Evolutionary conservation across 92 coral and sea anemone species (phyloP).

Genomic region (Paragorgia papillata): DNA sequence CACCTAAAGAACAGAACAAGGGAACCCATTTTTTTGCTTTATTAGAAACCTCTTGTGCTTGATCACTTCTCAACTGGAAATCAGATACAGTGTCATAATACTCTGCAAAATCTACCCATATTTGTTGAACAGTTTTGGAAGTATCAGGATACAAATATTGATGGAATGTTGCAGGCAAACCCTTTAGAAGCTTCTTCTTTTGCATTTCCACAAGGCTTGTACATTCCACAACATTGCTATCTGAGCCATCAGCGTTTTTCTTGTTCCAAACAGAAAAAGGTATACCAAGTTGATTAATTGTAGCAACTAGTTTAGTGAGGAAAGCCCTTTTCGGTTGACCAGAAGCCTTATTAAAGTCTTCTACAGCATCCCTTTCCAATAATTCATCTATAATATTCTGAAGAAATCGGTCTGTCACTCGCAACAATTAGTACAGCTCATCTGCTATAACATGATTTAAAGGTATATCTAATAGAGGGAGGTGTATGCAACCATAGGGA

Average conservation of each 20-base stretch:
- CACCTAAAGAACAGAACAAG: neutral
- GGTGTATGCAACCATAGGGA: constrained; percentile 46
- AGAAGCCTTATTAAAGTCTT: constrained; percentile 31
- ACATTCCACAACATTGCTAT: constrained; percentile 3
- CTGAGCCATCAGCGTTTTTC: no score
- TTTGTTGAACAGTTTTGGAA: neutral
- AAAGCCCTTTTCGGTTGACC: constrained; percentile 22
- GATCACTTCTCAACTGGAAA: neutral
- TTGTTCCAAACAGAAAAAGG: constrained; percentile 37
- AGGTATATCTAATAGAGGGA: constrained; percentile 57
- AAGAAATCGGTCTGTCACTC: constrained; percentile 64
- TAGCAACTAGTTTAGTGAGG: constrained; percentile 31
- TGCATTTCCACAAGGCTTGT: constrained; percentile 40
- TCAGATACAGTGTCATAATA: constrained; percentile 1
- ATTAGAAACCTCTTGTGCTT: neutral
- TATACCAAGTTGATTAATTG: constrained; percentile 41
- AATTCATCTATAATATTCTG: constrained; percentile 60
- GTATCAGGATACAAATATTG: constrained; percentile 21
- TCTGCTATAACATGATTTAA: constrained; percentile 52
- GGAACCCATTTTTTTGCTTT: neutral
- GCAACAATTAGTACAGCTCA: constrained; percentile 60
- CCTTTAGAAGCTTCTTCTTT: constrained; percentile 46
- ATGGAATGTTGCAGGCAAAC: constrained; percentile 33
- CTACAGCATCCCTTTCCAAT: constrained; percentile 59
- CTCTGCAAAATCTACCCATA: constrained; percentile 7